Conservation (phyloP, 2,888 invertebrate species). For the Formica aserva region DNA sequence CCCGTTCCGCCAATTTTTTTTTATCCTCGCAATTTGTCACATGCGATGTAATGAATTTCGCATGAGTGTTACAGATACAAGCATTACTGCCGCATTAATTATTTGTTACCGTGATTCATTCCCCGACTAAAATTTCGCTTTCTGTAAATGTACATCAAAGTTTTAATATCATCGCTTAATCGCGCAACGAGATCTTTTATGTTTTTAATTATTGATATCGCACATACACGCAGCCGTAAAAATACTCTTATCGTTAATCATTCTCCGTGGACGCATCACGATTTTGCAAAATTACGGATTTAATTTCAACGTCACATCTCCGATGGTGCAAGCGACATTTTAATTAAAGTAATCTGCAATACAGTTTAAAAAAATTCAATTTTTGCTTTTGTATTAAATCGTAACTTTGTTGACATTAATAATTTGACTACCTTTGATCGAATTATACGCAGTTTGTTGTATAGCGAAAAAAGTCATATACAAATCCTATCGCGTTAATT, state of each 20-base stretch:
- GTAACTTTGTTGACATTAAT: background rate
- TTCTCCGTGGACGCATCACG: background rate
- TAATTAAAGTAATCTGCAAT: background rate
- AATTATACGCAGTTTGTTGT: background rate
- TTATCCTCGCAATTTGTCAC: slow-evolving; percentile 32
- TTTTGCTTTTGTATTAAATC: slow-evolving; percentile 2
- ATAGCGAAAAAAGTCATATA: background rate
- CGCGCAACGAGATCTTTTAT: slow-evolving; percentile 3
- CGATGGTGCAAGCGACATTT: slow-evolving; percentile 11
- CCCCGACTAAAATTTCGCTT: slow-evolving; percentile 33
- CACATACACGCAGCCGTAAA: background rate
- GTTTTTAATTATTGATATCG: background rate
- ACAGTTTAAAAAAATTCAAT: background rate
- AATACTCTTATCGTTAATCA: slow-evolving; percentile 8
- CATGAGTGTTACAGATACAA: background rate
- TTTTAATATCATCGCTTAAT: slow-evolving; percentile 12
- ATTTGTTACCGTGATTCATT: slow-evolving; percentile 29
- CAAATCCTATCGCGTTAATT: background rate
- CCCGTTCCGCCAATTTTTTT: slow-evolving; percentile 10
- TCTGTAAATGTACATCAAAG: slow-evolving; percentile 35
- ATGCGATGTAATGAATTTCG: slow-evolving; percentile 32
- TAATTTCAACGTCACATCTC: background rate
- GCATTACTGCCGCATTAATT: slow-evolving; percentile 43
- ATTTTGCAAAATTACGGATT: slow-evolving; percentile 18
- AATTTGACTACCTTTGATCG: background rate